These are phyloP conservation scores for Melanotaenia trifasciata DNA, from an alignment of 2,797 vertebrate species.

Conservation along the genomic window DNA sequence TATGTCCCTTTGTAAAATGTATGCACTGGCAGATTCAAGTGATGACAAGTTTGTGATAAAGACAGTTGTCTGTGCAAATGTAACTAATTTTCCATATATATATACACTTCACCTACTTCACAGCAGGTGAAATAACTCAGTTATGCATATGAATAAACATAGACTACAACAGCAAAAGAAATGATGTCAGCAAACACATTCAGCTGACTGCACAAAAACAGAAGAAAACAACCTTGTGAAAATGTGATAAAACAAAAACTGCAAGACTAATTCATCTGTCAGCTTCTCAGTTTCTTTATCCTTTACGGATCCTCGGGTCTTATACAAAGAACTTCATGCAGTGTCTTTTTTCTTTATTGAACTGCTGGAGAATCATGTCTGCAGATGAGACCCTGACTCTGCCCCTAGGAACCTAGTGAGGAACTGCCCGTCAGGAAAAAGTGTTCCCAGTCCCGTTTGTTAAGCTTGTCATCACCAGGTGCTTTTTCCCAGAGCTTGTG, in stretches of 20 bases:
- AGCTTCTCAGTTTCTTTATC: conserved; percentile 37
- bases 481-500: conserved; percentile 43
- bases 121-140: background rate
- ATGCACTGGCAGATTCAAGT: conserved; percentile 19
- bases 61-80: conserved; percentile 14
- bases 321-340: conserved; percentile 49
- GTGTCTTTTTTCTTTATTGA: conserved; percentile 33
- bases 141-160: background rate
- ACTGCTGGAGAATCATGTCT: conserved; percentile 29
- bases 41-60: conserved; percentile 40
- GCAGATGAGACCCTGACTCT: conserved; percentile 28
- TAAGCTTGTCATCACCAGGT: conserved; percentile 67
- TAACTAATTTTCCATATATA: background rate
- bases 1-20: conserved; percentile 37
- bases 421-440: conserved; percentile 60
- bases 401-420: conserved; percentile 36
- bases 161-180: background rate
- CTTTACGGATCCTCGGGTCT: conserved; percentile 31
- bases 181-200: background rate
- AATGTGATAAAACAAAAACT: conserved; percentile 22
- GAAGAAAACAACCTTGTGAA: conserved; percentile 10
- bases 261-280: conserved; percentile 50
- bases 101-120: background rate
- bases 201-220: background rate
- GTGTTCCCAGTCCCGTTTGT: conserved; percentile 63